Evolutionary conservation across 2,797 vertebrate genomes (phyloP).

Genomic region (Rhynchonycteris naso): DNA sequence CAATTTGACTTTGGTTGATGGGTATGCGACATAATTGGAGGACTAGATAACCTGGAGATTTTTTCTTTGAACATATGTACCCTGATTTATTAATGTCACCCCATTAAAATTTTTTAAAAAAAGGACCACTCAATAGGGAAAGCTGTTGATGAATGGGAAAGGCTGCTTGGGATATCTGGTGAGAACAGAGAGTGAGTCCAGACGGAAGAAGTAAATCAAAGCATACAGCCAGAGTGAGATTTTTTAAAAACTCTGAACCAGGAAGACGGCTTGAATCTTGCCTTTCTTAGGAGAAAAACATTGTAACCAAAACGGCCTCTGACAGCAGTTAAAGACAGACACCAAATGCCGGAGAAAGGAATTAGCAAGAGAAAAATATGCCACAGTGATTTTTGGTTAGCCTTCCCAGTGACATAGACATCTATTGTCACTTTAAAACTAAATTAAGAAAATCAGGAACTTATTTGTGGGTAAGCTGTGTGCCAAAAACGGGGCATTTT

Average conservation of each 20-base stretch:
- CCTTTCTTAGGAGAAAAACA: constrained; percentile 60
- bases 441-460: constrained; percentile 1
- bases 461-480: not conserved
- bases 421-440: constrained; percentile 11
- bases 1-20: too few relatives aligned
- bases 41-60: too few relatives aligned
- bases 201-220: constrained; percentile 60
- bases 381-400: not conserved
- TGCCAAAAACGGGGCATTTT: not conserved
- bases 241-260: constrained; percentile 72
- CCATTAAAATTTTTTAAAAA: too few relatives aligned
- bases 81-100: too few relatives aligned
- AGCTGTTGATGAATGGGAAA: constrained; percentile 68
- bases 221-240: constrained; percentile 60
- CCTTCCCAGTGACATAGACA: not conserved
- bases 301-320: constrained; percentile 32
- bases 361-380: not conserved
- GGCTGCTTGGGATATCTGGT: constrained; percentile 65
- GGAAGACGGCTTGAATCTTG: constrained; percentile 75
- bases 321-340: not conserved
- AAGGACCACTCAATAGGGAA: constrained; percentile 68
- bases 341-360: constrained; percentile 1
- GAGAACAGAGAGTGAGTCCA: constrained; percentile 69
- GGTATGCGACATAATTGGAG: too few relatives aligned
- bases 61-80: too few relatives aligned